Evolutionary conservation across 2,888 invertebrate genomes (phyloP).

Genomic region (Drosophila kuntzei): DNA sequence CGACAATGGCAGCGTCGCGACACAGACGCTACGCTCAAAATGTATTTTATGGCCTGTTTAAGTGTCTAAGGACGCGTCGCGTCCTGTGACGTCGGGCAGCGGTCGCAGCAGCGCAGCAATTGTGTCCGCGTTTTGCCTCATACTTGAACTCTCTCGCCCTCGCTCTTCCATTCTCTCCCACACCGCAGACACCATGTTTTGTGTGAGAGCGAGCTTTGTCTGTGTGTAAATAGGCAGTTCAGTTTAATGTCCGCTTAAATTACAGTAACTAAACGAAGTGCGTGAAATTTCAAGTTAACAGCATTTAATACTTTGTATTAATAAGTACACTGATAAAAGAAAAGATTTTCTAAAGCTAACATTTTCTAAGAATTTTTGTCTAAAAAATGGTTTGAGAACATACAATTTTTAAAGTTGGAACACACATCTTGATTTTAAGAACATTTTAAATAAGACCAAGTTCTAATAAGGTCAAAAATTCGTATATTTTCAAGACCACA

Average conservation of each 20-base stretch:
- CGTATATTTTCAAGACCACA: no score
- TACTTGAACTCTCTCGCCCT: not conserved
- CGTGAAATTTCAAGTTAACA: constrained; percentile 20
- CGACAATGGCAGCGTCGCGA: constrained; percentile 35
- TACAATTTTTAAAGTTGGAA: no score
- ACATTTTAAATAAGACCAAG: no score
- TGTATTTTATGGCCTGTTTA: constrained; percentile 77
- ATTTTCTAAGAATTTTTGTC: no score
- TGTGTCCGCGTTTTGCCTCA: constrained; percentile 34
- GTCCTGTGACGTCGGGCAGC: constrained; percentile 15
- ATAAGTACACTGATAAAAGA: no score
- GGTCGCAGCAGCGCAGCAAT: constrained; percentile 35
- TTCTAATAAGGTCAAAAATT: no score
- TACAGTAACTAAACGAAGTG: constrained; percentile 52
- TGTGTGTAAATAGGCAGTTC: constrained; percentile 48
- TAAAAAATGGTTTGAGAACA: no score
- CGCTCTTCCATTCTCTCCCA: constrained; percentile 4
- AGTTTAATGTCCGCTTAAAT: constrained; percentile 53
- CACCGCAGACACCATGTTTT: constrained; percentile 25
- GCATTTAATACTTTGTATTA: constrained; percentile 37
- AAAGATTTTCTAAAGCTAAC: no score
- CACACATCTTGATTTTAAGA: no score
- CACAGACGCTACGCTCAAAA: constrained; percentile 57
- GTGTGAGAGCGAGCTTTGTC: constrained; percentile 27
- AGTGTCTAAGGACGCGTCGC: constrained; percentile 57